Evolutionary conservation across 2,113 vertebrate species (phyloP), one percentile per base, ranked within the genome.

Genomic region (Prionailurus viverrinus): DNA sequence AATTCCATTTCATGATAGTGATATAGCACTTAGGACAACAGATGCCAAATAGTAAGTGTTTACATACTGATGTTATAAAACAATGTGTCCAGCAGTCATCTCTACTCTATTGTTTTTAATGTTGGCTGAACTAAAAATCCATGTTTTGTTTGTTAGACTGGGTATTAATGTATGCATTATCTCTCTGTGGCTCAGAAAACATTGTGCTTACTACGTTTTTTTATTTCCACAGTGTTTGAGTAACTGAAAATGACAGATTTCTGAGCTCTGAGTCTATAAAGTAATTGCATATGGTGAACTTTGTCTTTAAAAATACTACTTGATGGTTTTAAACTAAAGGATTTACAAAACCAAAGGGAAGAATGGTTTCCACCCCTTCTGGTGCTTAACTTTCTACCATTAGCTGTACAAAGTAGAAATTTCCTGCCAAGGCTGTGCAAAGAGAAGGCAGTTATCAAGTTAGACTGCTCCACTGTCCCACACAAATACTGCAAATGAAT

Each of bases 31-130:
- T 82, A 78, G 16, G 33, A 36, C 5, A 92, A 91, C 78, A 93
- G 69, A 81, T 23, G 7, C 39, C 29, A 80, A 89, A 19, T 39
- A 81, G 19, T 48, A 68, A 94, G 4, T 80, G 33, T 76, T 95
- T 86, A 68, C 29, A 53, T 76, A 81, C n/a, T 63, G 12, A 63
- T 36, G 45, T 63, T 83, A 82, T 66, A 79, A 85, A 90, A 83
- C 6, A 1, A 6, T 69, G 23, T 95, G 36, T 33, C 51, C 14
- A 63, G 33, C 8, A 80, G 25, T 81, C 36, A 71, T 92, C 89
- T 85, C 63, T 25, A 29, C 82, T 33, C 23, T 74, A 81, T 83
- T 88, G 79, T 39, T 88, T 92, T 94, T 94, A 84, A 83, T 80
- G 16, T 21, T 45, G 3, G 58, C 14, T 91, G 36, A 96, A 53